Percentiles rank a stretch among this genome's conserved stretches.
Conservation (phyloP, 2,888 invertebrate species). For the Clostera curtula region DNA sequence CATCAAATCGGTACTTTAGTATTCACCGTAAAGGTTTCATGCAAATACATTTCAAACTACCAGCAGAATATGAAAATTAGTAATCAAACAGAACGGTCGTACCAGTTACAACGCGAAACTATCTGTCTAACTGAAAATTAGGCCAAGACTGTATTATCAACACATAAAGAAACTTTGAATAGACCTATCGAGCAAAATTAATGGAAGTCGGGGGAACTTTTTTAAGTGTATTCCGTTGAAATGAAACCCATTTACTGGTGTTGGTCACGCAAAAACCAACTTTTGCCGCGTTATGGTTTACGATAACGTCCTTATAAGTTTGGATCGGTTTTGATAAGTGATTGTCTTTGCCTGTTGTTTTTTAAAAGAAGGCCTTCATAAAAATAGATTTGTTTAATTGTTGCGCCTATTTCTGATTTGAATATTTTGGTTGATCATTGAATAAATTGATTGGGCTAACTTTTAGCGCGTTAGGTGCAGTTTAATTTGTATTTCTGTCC, state of each 20-base stretch:
- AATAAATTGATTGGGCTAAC: too few species aligned
- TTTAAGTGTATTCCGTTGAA: conserved; percentile 28
- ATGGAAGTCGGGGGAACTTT: conserved; percentile 22
- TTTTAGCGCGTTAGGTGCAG: too few species aligned
- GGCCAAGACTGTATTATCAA: conserved; percentile 17
- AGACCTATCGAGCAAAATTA: conserved; percentile 24
- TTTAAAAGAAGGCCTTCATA: too few species aligned
- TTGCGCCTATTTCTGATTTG: too few species aligned
- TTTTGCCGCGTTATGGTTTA: conserved; percentile 13
- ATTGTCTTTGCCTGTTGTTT: too few species aligned
- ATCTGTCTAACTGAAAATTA: conserved; percentile 16
- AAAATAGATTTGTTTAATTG: too few species aligned
- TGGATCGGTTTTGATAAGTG: conserved; percentile 8
- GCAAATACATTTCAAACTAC: conserved; percentile 4
- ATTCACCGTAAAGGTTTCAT: too few species aligned
- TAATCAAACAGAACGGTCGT: conserved; percentile 9
- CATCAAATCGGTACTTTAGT: too few species aligned
- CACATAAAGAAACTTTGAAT: conserved; percentile 24
- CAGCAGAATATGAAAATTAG: conserved; percentile 6
- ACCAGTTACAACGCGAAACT: conserved; percentile 19
- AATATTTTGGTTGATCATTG: too few species aligned
- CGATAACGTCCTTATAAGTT: conserved; percentile 18
- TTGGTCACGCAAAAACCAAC: conserved; percentile 30
- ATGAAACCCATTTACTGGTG: conserved; percentile 29
- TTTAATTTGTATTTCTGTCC: too few species aligned